Evolutionary conservation across 2,113 vertebrate genomes (phyloP), one percentile per base, ranked within the genome.

Genomic region (Hippopotamus amphibius): DNA sequence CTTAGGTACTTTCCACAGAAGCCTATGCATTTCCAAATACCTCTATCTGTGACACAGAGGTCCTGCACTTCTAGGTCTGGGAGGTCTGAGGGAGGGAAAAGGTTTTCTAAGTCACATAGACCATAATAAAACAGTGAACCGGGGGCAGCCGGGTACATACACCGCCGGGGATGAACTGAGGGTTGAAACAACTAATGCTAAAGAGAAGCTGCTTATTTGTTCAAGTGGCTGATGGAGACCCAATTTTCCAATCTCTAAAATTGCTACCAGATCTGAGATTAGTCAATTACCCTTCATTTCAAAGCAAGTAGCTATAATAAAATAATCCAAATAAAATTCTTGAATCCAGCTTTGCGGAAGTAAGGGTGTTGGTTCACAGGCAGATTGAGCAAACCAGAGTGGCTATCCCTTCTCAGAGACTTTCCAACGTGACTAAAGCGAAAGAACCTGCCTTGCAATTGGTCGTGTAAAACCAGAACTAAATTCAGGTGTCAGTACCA

Each of bases 201-300:
- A 37, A 37, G 74, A 95, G 61, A 89, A 94, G 87, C 57, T 93
- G 96, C 89, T 97, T 96, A 93, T 96, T 98, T 97, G 82, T 97
- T 97, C 88, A 95, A 95, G 93, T 37, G 76, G 90, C 80, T 94
- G 65, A 88, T 66, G 24, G 77, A 97, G 80, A 97, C 84, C 41
- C 71, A 98, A 97, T 97, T 96, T 97, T 97, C 96, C 87, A 95
- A 93, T 96, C 84, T 96, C 92, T 90, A 77, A 97, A 98, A 98
- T 91, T 76, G 87, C 53, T 98, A 80, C 94, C 97, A 98, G 96
- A 96, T 28, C 71, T 63, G 82, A 95, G 92, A 96, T 94, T 97
- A 97, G 90, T 37, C 92, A 79, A 96, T 71, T 90, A 95, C 55
- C 74, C 76, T 90, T 97, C 96, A 94, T 95, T 97, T 97, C 74